These are phyloP conservation scores for Colaptes auratus DNA, from an alignment of 2,113 vertebrate genomes.

Conservation along the genomic window DNA sequence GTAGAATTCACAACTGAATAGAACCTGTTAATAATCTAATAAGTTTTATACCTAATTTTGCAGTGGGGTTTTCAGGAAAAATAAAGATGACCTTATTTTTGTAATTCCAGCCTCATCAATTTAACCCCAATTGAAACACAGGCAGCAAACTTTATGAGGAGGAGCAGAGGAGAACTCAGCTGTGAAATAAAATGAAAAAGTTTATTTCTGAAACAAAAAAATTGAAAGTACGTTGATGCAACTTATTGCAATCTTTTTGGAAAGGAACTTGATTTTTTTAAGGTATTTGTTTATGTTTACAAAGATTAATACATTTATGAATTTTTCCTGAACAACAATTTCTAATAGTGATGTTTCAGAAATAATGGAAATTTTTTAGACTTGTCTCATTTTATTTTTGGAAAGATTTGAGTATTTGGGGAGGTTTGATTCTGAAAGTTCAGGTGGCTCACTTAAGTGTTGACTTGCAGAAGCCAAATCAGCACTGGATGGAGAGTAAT, in stretches of 20 bases:
- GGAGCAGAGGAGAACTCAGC: neutral
- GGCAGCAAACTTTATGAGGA: neutral
- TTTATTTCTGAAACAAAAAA: neutral
- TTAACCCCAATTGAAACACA: no score
- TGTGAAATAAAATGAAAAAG: neutral
- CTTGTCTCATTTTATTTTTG: neutral
- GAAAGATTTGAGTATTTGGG: neutral
- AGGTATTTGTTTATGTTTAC: neutral
- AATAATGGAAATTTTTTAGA: neutral
- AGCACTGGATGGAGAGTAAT: neutral
- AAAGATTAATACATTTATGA: neutral
- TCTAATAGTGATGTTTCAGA: neutral
- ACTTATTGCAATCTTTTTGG: neutral
- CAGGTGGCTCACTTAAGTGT: neutral
- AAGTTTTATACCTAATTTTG: no score
- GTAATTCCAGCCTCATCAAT: no score
- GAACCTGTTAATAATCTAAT: no score
- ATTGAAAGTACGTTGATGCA: neutral
- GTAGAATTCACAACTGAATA: no score
- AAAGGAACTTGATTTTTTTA: fast-evolving
- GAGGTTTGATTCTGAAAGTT: neutral
- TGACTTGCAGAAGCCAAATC: neutral
- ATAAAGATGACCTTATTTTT: no score
- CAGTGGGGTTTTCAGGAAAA: no score
- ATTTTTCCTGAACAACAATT: no score